Base-by-base conservation (phyloP, 2,113 vertebrate species). In the Sebastes schlegelii region DNA sequence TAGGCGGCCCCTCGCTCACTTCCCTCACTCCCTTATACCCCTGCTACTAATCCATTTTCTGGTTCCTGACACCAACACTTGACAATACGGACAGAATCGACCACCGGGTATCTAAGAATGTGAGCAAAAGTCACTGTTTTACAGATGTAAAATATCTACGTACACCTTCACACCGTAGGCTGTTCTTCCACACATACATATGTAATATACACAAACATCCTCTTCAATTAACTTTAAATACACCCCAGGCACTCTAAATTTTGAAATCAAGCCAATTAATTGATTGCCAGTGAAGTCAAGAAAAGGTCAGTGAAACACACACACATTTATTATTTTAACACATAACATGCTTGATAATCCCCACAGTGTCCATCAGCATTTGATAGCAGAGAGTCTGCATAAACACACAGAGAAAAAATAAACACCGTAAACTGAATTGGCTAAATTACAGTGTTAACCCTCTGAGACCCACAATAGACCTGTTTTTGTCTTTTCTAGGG, bases 31-130 rank as follows among this genome's bases (percentile, higher is more conserved):
- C 9, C 49, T 73, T 52, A 63, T 72, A 40, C 19, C n/a, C 16
- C 26, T 3, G 19, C 42, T 57, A 46, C 26, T 62, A 43, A 88
- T 87, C 66, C n/a, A 88, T 80, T 71, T 34, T 72, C 74, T 68
- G 49, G 67, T 76, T 42, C 19, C n/a, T 68, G 82, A 84, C 65
- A 52, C 13, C 58, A 8, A 26, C 16, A 23, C 11, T 40, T 49
- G 6, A 60, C 8, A 66, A 52, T 74, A 48, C 26, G 34, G 51
- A 46, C 64, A 60, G 13, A 57, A 74, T 60, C 4, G 2, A 83
- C 23, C 11, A 49, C 8, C 5, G 26, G 62, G 14, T 23, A 52
- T 61, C 7, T 83, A 13, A 73, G 6, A 71, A 48, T 26, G 2
- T 13, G 5, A 68, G 8, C 21, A 60, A 66, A 64, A 69, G 12